Base-by-base conservation (phyloP, 2,797 vertebrate genomes). In the Tokudaia muenninki region DNA sequence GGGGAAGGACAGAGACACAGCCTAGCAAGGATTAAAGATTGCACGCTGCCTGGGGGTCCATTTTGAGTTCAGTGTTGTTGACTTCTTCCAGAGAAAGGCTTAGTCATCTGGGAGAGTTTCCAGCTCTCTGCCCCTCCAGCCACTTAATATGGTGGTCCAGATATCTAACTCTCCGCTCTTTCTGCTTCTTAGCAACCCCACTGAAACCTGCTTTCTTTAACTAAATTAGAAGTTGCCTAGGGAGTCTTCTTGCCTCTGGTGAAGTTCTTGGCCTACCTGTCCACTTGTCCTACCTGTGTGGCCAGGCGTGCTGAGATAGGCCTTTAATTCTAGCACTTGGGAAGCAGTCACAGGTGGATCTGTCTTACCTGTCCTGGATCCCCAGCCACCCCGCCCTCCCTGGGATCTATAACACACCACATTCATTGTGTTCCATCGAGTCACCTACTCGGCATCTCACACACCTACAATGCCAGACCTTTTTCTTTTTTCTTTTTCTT, bases 241-340 rank as follows among this genome's bases (percentile, higher is more conserved):
- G 65, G 52, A 80, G 34, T 47, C 47, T 47, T 37, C 47, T 80
- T 77, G 74, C 9, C 75, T 29, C 44, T 41, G 29, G 3, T 41
- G 41, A 59, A 59, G 50, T 24, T 47, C 82, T 75, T 6, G 11
- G 4, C 72, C 90, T 52, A 37, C 24, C 22, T 80, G 22, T 29
- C 72, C 31, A 21, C 37, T 44, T 55, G n/a, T 59, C 59, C 59
- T 61, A 57, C 14, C 55, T 57, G 16, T 57, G 10, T 37, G n/a
- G 5, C 79, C n/a, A 21, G 79, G 55, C 21, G 8, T 37, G 6
- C 21, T 24, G n/a, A 24, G 0, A 6, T 3, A 26, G 0, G 11
- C 52, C 79, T 81, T 57, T 59, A 81, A 59, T 81, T 13, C 12
- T 55, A 81, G 79, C 10, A 34, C 29, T 52, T 10, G 16, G 77